These are phyloP conservation scores for Sycobia sp. DNA, from an alignment of 1,140 invertebrate species.

Conservation along the genomic window DNA sequence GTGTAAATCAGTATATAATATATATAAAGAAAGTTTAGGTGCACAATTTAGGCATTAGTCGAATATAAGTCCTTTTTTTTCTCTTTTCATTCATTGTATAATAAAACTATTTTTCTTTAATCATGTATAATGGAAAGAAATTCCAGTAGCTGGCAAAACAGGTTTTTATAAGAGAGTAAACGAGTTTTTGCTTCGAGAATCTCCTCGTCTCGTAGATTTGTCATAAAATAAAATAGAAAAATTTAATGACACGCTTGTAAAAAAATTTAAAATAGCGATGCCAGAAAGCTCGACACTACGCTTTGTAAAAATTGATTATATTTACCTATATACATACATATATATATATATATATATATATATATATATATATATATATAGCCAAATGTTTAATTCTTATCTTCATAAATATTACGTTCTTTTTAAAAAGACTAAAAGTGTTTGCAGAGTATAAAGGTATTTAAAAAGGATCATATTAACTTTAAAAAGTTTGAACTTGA, in stretches of 20 bases:
- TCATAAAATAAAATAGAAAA: not conserved
- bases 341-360: not conserved
- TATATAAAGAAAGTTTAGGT: not conserved
- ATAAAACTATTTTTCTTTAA: constrained; percentile 23
- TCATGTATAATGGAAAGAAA: constrained; percentile 8
- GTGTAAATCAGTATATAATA: too few species aligned
- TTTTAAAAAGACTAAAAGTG: not conserved
- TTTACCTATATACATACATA: too few species aligned
- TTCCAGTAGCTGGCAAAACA: constrained; percentile 21
- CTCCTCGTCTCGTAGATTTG: constrained; percentile 5
- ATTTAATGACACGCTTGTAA: not conserved
- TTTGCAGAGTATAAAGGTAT: too few species aligned
- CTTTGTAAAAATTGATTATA: not conserved
- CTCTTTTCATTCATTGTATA: constrained; percentile 2
- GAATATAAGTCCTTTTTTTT: constrained; percentile 1
- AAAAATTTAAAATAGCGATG: not conserved
- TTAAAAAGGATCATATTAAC: too few species aligned
- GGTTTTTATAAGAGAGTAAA: constrained; percentile 27
- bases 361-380: not conserved
- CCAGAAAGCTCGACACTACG: too few species aligned
- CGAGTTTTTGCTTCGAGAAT: constrained; percentile 7
- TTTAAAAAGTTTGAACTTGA: too few species aligned
- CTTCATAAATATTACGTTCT: not conserved
- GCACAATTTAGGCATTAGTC: not conserved
- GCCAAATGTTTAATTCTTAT: not conserved